phyloP scores from a whole-genome alignment of 2,888 invertebrate species.

The Eucera pruinosa region DNA sequence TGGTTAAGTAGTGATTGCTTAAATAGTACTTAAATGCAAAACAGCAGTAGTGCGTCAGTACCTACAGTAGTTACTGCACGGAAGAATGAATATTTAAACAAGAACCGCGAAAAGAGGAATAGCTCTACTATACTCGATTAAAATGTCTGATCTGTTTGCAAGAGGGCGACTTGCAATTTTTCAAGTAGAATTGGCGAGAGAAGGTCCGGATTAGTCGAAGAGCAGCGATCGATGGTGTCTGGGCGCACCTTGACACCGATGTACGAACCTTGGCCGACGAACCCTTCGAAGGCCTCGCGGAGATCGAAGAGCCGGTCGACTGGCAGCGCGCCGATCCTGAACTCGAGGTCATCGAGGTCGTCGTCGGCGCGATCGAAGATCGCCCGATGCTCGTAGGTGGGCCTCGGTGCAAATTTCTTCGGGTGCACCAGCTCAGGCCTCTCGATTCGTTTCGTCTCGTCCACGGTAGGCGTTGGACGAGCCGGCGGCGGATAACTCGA shows the following conservation, averaged over 20 bases:
- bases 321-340: slow-evolving; percentile 84
- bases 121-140: too few species aligned
- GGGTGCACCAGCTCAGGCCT: slow-evolving; percentile 73
- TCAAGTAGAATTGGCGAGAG: background rate
- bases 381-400: slow-evolving; percentile 83
- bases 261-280: slow-evolving; percentile 88
- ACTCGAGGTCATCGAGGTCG: slow-evolving; percentile 81
- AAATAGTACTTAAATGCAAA: too few species aligned
- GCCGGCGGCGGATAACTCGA: slow-evolving; percentile 71
- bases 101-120: too few species aligned
- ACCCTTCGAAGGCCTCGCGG: slow-evolving; percentile 87
- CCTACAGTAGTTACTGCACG: too few species aligned
- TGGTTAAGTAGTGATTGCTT: too few species aligned
- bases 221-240: slow-evolving; percentile 43
- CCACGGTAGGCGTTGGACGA: slow-evolving; percentile 78
- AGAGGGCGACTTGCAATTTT: slow-evolving; percentile 27
- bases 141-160: too few species aligned
- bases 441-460: slow-evolving; percentile 79
- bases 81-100: too few species aligned
- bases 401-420: slow-evolving; percentile 82
- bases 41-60: too few species aligned
- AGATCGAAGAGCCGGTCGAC: slow-evolving; percentile 87
- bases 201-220: slow-evolving; percentile 1
- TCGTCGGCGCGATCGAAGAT: slow-evolving; percentile 86
- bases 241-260: slow-evolving; percentile 52